phyloP scores from a whole-genome alignment of 2,797 vertebrate genomes.

The Selene dorsalis region DNA sequence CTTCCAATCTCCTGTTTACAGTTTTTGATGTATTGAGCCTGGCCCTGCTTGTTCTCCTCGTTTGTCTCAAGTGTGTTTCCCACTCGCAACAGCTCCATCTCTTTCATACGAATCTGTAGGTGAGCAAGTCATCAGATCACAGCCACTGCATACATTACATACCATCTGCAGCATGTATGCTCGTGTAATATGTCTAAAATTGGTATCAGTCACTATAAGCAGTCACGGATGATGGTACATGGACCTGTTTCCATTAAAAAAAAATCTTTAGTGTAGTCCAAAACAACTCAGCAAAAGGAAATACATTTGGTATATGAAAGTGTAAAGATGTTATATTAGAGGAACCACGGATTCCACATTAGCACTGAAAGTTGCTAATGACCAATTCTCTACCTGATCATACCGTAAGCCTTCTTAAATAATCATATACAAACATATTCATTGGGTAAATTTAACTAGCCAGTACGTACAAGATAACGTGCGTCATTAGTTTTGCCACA shows the following conservation, averaged over 20 bases:
- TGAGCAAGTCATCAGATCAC: neutral
- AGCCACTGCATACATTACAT: neutral
- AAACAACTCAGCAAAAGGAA: neutral
- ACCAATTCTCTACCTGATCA: no score
- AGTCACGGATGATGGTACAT: neutral
- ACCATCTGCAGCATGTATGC: neutral
- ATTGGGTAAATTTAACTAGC: no score
- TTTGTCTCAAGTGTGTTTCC: slow-evolving; percentile 80
- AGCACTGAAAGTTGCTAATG: no score
- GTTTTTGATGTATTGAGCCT: slow-evolving; percentile 85
- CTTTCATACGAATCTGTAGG: slow-evolving; percentile 85
- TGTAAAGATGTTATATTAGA: neutral
- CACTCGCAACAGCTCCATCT: slow-evolving; percentile 79
- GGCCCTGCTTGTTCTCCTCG: slow-evolving; percentile 82
- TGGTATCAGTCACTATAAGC: neutral
- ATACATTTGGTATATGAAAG: neutral
- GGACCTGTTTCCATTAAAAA: no score
- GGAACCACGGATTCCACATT: neutral
- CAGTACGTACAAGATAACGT: neutral
- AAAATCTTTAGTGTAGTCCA: neutral
- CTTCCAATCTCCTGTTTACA: slow-evolving; percentile 86
- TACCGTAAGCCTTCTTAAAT: no score
- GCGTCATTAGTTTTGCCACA: neutral
- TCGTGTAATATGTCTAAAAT: neutral
- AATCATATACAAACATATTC: no score